Percentiles rank a stretch among this genome's conserved stretches.
These are phyloP conservation scores for Cichlasoma orientale DNA, from an alignment of 2,797 vertebrate species.

Conservation along the genomic window DNA sequence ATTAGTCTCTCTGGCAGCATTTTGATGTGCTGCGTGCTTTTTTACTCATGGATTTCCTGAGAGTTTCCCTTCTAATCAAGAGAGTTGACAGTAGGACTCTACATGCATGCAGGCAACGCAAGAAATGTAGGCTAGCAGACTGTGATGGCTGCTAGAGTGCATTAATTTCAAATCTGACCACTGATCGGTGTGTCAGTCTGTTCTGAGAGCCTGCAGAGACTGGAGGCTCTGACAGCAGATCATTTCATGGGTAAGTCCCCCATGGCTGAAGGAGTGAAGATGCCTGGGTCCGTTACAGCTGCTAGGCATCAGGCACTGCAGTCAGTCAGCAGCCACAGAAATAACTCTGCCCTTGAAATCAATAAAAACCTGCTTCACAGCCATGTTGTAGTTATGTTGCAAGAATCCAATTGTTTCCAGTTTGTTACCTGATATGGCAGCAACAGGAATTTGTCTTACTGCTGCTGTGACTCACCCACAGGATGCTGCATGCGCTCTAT, in stretches of 20 bases:
- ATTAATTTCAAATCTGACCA: conserved; percentile 7
- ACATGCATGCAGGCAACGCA: background rate
- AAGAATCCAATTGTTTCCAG: background rate
- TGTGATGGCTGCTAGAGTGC: background rate
- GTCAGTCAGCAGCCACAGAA: conserved; percentile 10
- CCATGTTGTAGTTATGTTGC: background rate
- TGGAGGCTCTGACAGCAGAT: conserved; percentile 37
- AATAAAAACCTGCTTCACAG: conserved; percentile 3
- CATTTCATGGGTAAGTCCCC: conserved; percentile 43
- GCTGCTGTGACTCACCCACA: background rate
- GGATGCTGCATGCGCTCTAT: background rate
- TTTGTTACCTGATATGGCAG: no score
- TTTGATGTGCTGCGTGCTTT: background rate
- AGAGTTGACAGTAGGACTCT: background rate
- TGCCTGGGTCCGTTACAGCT: conserved; percentile 12
- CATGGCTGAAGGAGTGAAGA: conserved; percentile 5
- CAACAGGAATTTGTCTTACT: background rate
- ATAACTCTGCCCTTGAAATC: conserved; percentile 14
- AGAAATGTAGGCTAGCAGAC: background rate
- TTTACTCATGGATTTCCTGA: background rate
- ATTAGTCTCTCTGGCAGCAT: background rate
- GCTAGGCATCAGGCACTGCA: background rate
- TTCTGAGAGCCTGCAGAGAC: conserved; percentile 9
- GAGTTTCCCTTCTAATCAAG: background rate
- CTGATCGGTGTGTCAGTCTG: background rate